phyloP scores from a whole-genome alignment of 2,888 invertebrate species.

The Apoda limacodes region DNA sequence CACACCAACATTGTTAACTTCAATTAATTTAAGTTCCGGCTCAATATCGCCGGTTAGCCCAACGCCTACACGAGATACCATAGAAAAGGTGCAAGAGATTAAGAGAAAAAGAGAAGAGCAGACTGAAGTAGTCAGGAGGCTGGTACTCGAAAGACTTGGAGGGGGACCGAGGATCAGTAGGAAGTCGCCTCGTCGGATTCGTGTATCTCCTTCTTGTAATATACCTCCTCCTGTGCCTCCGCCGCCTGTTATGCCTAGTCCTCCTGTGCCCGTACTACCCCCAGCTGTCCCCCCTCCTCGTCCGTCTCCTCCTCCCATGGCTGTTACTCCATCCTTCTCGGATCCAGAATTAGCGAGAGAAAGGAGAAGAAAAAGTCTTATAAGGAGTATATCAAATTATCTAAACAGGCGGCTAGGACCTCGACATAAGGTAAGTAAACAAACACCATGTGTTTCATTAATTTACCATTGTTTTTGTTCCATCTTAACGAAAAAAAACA shows the following conservation, averaged over 20 bases:
- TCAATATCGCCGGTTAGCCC: slow-evolving; percentile 44
- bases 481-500: too few relatives aligned
- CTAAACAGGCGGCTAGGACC: slow-evolving; percentile 79
- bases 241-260: slow-evolving; percentile 28
- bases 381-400: slow-evolving; percentile 86
- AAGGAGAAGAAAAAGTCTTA: slow-evolving; percentile 83
- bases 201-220: slow-evolving; percentile 26
- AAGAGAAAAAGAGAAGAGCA: slow-evolving; percentile 85
- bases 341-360: slow-evolving; percentile 69
- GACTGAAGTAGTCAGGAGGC: slow-evolving; percentile 84
- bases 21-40: slow-evolving; percentile 35
- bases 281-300: slow-evolving; percentile 26
- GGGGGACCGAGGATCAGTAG: slow-evolving; percentile 28
- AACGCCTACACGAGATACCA: slow-evolving; percentile 53
- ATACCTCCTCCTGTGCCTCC: slow-evolving; percentile 41
- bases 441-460: too few relatives aligned
- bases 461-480: too few relatives aligned
- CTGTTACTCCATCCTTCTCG: slow-evolving; percentile 61
- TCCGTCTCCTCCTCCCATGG: slow-evolving; percentile 31
- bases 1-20: slow-evolving; percentile 29
- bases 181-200: slow-evolving; percentile 29
- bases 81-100: slow-evolving; percentile 79
- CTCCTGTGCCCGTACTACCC: slow-evolving; percentile 23
- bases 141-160: slow-evolving; percentile 82
- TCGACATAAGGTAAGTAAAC: slow-evolving; percentile 64